Conservation (phyloP, 2,113 vertebrate genomes). For the Origma solitaria region DNA sequence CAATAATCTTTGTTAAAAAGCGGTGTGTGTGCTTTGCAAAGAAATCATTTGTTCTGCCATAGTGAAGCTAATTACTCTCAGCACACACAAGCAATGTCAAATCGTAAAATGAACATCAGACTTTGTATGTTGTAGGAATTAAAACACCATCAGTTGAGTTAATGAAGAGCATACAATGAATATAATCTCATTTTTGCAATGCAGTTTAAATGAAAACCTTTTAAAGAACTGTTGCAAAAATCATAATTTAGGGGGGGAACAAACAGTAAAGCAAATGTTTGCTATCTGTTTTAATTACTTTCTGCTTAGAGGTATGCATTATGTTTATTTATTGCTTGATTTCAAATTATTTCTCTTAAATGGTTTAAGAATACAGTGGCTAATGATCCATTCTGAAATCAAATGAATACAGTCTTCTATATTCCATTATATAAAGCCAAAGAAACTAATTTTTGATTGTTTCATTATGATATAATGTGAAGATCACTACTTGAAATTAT, state of each 20-base stretch:
- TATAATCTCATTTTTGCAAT: constrained; percentile 55
- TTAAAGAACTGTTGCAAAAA: constrained; percentile 60
- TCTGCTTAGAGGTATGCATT: constrained; percentile 57
- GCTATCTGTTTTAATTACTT: constrained; percentile 60
- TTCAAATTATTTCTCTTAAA: constrained; percentile 8
- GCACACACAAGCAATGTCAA: constrained; percentile 53
- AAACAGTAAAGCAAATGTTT: constrained; percentile 61
- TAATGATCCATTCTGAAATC: constrained; percentile 38
- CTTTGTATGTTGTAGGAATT: constrained; percentile 62
- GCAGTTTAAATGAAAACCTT: constrained; percentile 53
- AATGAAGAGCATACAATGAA: constrained; percentile 65
- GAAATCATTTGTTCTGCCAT: constrained; percentile 61
- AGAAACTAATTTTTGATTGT: background rate
- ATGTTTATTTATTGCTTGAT: constrained; percentile 47
- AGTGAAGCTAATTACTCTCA: constrained; percentile 71
- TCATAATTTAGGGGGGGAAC: constrained; percentile 41
- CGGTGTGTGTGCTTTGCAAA: constrained; percentile 26
- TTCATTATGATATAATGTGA: background rate
- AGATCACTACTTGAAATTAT: background rate
- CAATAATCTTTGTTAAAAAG: constrained; percentile 52
- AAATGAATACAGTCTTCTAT: background rate
- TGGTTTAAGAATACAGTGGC: background rate
- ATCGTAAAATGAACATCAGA: constrained; percentile 60
- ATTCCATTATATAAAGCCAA: background rate
- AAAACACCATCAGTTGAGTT: constrained; percentile 72